Evolutionary conservation across 2,888 invertebrate species (phyloP).

Genomic region (Synanthedon tipuliformis): DNA sequence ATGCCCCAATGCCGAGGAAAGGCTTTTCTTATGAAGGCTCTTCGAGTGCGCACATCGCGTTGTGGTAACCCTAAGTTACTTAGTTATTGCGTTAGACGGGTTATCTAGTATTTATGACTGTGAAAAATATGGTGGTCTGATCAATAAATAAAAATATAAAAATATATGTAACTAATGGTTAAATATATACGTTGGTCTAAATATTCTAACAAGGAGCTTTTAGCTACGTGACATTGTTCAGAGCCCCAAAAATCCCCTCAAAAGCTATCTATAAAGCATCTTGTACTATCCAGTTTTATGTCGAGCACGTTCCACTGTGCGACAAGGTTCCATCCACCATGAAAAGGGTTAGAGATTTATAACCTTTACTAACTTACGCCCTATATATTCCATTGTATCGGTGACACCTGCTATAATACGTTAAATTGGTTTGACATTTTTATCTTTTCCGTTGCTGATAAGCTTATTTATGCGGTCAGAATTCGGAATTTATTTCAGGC

Average conservation of each 20-base stretch:
- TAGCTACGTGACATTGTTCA: background rate
- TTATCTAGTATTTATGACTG: no score
- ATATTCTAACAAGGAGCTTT: no score
- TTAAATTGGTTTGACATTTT: slow-evolving; percentile 19
- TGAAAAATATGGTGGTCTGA: no score
- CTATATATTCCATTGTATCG: slow-evolving; percentile 19
- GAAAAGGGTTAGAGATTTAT: slow-evolving; percentile 30
- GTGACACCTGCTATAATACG: slow-evolving; percentile 22
- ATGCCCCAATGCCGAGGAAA: no score
- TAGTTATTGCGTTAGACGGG: no score
- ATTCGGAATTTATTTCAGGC: slow-evolving; percentile 9
- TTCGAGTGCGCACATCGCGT: no score
- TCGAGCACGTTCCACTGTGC: slow-evolving; percentile 14
- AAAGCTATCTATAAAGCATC: slow-evolving; percentile 10
- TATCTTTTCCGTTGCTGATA: slow-evolving; percentile 9
- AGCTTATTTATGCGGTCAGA: slow-evolving; percentile 15
- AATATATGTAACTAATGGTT: no score
- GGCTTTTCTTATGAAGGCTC: no score
- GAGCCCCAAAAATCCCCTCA: background rate
- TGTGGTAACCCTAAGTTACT: no score
- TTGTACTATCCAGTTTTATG: slow-evolving; percentile 7
- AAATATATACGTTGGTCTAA: no score
- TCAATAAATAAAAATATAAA: no score
- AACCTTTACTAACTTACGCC: slow-evolving; percentile 18
- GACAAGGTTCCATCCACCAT: slow-evolving; percentile 18